Evolutionary conservation across 2,888 invertebrate species (phyloP).

Genomic region (Cantharis lateralis): DNA sequence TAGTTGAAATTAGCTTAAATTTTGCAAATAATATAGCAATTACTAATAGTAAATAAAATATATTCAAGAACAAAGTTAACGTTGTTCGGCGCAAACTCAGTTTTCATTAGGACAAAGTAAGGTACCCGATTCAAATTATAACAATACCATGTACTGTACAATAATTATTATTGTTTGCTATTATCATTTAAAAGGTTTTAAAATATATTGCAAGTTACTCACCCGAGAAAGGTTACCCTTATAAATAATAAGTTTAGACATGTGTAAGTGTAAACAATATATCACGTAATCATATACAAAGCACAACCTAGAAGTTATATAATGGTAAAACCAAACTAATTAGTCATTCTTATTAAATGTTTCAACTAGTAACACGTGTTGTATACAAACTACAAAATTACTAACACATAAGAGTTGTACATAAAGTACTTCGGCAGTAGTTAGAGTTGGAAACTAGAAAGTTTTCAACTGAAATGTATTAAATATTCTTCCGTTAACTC

Average conservation of each 20-base stretch:
- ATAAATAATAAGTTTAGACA: background rate
- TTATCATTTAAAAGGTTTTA: background rate
- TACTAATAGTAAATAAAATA: no score
- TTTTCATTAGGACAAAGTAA: background rate
- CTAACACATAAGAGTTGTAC: slow-evolving; percentile 15
- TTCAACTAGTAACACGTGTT: slow-evolving; percentile 5
- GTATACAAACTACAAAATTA: slow-evolving; percentile 21
- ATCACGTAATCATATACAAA: background rate
- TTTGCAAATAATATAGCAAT: no score
- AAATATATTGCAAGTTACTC: background rate
- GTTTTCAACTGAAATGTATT: background rate
- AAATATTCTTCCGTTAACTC: background rate
- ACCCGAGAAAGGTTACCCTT: background rate
- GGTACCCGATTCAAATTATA: background rate
- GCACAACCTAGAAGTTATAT: background rate
- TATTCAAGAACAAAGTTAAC: no score
- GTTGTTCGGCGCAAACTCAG: background rate
- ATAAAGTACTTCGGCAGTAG: slow-evolving; percentile 21
- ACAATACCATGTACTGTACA: background rate
- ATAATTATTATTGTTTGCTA: background rate
- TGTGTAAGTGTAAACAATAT: background rate
- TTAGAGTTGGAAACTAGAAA: slow-evolving; percentile 11
- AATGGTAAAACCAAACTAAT: slow-evolving; percentile 11
- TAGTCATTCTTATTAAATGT: slow-evolving; percentile 21
- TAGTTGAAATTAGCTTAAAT: no score